Evolutionary conservation across 2,797 vertebrate species (phyloP).

Genomic region (Sebastes dallii): DNA sequence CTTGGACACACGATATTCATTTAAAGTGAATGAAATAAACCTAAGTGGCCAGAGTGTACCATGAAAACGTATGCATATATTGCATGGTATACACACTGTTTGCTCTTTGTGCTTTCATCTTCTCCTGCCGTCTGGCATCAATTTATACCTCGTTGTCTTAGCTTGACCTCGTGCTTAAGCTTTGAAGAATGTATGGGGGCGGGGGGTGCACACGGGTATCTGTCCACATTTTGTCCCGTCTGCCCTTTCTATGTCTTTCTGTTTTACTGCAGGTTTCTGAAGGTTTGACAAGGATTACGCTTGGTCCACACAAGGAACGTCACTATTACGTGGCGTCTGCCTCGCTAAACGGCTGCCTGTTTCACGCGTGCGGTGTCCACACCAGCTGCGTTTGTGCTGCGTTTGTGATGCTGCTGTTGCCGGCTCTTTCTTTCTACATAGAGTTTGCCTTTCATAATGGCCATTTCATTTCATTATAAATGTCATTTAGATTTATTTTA

Average conservation of each 20-base stretch:
- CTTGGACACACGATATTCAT: background rate
- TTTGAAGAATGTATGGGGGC: conserved; percentile 29
- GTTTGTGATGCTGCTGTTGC: no score
- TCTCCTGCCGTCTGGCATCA: conserved; percentile 48
- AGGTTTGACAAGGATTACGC: background rate
- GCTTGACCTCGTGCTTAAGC: conserved; percentile 48
- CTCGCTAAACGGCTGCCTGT: no score
- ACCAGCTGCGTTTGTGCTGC: no score
- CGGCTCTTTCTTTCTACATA: no score
- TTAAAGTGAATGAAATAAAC: background rate
- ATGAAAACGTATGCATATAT: background rate
- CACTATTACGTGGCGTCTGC: fast-evolving
- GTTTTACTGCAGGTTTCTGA: background rate
- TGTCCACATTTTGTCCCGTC: conserved; percentile 6
- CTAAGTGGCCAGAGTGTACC: background rate
- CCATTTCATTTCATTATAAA: no score
- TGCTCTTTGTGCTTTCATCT: conserved; percentile 46
- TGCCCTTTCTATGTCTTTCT: background rate
- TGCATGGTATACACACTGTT: background rate
- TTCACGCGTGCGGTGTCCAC: no score
- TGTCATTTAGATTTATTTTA: no score
- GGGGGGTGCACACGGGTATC: background rate
- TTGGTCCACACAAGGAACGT: fast-evolving
- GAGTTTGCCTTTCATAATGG: no score
- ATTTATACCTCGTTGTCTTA: conserved; percentile 41